phyloP scores from a whole-genome alignment of 2,113 vertebrate species.

The Planiliza haematocheilus region DNA sequence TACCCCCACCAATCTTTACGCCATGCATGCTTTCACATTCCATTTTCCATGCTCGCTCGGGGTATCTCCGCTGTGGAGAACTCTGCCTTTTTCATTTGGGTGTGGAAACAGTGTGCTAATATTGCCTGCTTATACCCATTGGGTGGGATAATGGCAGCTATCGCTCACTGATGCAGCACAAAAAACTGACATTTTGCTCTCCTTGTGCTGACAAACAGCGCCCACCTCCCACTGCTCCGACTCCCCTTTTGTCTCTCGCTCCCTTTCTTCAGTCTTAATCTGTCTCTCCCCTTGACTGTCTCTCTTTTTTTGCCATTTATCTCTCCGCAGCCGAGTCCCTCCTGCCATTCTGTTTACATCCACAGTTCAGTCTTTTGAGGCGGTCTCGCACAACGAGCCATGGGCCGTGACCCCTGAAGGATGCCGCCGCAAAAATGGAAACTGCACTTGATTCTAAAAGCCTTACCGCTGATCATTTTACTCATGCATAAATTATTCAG shows the following conservation, averaged over 20 bases:
- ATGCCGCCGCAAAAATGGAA: slow-evolving; percentile 60
- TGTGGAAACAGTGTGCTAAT: slow-evolving; percentile 73
- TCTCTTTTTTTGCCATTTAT: slow-evolving; percentile 35
- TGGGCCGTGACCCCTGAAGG: slow-evolving; percentile 56
- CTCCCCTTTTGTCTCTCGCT: slow-evolving; percentile 52
- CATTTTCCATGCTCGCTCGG: slow-evolving; percentile 68
- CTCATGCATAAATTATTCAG: slow-evolving; percentile 76
- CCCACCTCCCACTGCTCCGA: slow-evolving; percentile 60
- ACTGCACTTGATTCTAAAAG: slow-evolving; percentile 70
- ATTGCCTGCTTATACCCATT: slow-evolving; percentile 77
- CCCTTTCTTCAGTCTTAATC: slow-evolving; percentile 12
- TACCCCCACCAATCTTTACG: slow-evolving; percentile 58
- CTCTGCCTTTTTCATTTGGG: slow-evolving; percentile 63
- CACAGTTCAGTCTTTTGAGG: slow-evolving; percentile 14
- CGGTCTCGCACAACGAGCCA: slow-evolving; percentile 23
- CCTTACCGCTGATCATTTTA: slow-evolving; percentile 72
- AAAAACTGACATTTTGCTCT: slow-evolving; percentile 70
- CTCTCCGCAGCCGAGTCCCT: slow-evolving; percentile 13
- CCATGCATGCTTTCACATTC: slow-evolving; percentile 66
- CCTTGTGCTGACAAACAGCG: slow-evolving; percentile 69
- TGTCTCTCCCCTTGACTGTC: slow-evolving; percentile 17
- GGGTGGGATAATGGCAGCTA: slow-evolving; percentile 79
- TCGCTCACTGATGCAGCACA: slow-evolving; percentile 73
- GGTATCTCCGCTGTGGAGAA: slow-evolving; percentile 69
- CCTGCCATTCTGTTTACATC: slow-evolving; percentile 10